Conservation (phyloP, 2,888 invertebrate genomes). For the Hetaerina titia region DNA sequence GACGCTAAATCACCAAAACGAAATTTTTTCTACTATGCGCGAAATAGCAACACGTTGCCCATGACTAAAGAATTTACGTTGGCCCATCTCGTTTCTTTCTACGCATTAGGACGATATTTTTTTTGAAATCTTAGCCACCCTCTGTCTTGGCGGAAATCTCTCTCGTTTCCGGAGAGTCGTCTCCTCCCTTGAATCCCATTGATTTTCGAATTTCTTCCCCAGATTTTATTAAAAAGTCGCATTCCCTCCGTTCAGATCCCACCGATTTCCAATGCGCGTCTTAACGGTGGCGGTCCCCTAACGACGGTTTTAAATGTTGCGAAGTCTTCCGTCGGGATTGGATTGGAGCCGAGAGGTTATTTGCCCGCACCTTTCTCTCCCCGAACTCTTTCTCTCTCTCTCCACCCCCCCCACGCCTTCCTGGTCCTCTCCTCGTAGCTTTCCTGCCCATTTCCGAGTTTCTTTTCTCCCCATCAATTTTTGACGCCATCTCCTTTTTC, state of each 20-base stretch:
- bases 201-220: too few relatives aligned
- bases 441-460: slow-evolving; percentile 35
- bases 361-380: not conserved
- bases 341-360: not conserved
- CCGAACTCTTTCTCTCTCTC: not conserved
- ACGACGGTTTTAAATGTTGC: not conserved
- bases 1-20: too few relatives aligned
- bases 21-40: too few relatives aligned
- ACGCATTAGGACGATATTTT: too few relatives aligned
- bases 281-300: not conserved
- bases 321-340: not conserved
- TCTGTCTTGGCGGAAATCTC: too few relatives aligned
- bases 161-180: too few relatives aligned
- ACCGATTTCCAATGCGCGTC: not conserved
- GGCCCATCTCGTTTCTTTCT: too few relatives aligned
- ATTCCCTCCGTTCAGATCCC: not conserved
- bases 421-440: not conserved
- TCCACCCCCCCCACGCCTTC: not conserved
- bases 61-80: too few relatives aligned
- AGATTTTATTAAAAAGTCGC: not conserved
- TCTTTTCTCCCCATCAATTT: slow-evolving; percentile 11
- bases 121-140: too few relatives aligned
- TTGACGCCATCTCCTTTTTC: slow-evolving; percentile 26
- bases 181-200: too few relatives aligned
- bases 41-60: too few relatives aligned